A percentile compares a stretch with the other conserved stretches of the same genome.
phyloP scores from a whole-genome alignment of 2,797 vertebrate species.

The Carapus acus region DNA sequence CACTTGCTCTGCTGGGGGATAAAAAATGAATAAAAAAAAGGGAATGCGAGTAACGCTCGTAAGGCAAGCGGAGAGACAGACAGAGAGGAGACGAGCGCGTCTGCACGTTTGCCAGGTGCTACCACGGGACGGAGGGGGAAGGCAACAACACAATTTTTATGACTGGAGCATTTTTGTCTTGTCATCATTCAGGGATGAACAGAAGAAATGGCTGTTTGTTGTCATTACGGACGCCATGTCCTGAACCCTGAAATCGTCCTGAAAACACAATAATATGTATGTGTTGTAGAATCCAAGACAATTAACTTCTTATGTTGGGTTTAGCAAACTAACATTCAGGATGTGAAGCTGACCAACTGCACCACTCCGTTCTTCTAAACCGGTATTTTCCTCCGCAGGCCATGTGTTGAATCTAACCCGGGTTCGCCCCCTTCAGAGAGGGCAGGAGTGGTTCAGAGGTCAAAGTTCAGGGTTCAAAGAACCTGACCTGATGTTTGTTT shows the following conservation, averaged over 20 bases:
- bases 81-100: constrained; percentile 13
- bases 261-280: constrained; percentile 24
- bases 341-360: constrained; percentile 60
- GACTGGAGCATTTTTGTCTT: constrained; percentile 20
- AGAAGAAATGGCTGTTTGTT: constrained; percentile 12
- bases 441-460: neutral
- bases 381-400: constrained; percentile 12
- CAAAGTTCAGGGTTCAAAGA: neutral
- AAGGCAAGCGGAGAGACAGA: constrained; percentile 27
- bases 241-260: constrained; percentile 18
- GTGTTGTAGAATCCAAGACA: constrained; percentile 32
- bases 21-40: constrained; percentile 29
- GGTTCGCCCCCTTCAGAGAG: neutral
- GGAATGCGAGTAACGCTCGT: constrained; percentile 36
- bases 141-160: constrained; percentile 8
- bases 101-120: constrained; percentile 49
- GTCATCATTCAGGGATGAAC: constrained; percentile 36
- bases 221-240: constrained; percentile 16
- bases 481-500: neutral
- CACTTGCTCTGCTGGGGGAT: constrained; percentile 25
- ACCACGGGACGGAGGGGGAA: constrained; percentile 25
- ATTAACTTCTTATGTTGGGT: constrained; percentile 32
- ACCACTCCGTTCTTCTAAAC: constrained; percentile 8
- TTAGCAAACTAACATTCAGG: constrained; percentile 40
- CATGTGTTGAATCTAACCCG: constrained; percentile 27